Evolutionary conservation across 2,113 vertebrate genomes (phyloP).

Genomic region (Tragelaphus imberbis): DNA sequence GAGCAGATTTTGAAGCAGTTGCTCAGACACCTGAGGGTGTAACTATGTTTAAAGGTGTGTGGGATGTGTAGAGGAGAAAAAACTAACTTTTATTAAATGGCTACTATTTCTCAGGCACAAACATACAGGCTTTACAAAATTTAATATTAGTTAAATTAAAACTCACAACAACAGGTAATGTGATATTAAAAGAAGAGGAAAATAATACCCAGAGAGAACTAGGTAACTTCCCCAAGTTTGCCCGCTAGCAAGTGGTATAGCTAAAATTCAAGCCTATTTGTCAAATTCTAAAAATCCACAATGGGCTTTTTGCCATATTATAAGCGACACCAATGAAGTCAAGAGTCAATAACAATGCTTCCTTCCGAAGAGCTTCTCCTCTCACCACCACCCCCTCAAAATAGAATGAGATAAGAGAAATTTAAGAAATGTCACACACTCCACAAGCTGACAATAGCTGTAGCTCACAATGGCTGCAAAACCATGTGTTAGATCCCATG

Average conservation of each 20-base stretch:
- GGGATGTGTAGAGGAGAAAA: background rate
- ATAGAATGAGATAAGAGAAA: background rate
- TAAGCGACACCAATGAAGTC: background rate
- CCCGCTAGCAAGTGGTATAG: background rate
- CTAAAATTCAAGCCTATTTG: background rate
- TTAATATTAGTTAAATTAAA: constrained; percentile 11
- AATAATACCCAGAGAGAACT: constrained; percentile 5
- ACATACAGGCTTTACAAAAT: background rate
- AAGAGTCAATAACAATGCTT: background rate
- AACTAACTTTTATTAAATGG: constrained; percentile 28
- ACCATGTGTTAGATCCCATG: no score
- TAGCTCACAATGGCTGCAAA: background rate
- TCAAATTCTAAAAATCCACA: background rate
- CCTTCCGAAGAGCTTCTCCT: background rate
- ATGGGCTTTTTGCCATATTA: background rate
- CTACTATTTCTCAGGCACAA: background rate
- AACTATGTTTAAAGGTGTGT: constrained; percentile 26
- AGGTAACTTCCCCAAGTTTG: background rate
- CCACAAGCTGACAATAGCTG: background rate
- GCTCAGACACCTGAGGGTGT: constrained; percentile 19
- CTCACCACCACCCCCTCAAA: fast-evolving
- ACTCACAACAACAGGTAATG: background rate
- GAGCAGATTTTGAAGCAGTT: constrained; percentile 40
- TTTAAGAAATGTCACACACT: background rate
- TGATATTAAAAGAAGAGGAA: background rate